A percentile compares a stretch with the other conserved stretches of the same genome.
Evolutionary conservation across 2,797 vertebrate genomes (phyloP).

Genomic region (Oreonectes daqikongensis): DNA sequence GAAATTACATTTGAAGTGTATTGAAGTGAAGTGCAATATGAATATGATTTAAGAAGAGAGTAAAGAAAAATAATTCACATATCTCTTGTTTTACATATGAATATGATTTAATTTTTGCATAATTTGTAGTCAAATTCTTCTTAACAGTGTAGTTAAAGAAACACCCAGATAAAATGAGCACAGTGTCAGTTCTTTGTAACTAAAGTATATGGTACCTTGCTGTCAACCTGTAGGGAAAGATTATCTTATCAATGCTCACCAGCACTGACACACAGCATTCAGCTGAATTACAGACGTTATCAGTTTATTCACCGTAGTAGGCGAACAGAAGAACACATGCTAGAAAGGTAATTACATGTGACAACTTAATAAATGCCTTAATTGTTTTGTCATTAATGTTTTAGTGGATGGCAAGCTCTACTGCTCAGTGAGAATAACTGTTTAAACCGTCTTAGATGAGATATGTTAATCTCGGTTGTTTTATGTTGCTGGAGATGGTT

Average conservation of each 20-base stretch:
- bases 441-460: constrained; percentile 15
- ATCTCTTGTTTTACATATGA: no score
- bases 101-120: no score
- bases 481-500: background rate
- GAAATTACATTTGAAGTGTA: no score
- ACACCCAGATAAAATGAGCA: background rate
- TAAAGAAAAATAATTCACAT: no score
- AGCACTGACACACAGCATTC: constrained; percentile 13
- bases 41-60: no score
- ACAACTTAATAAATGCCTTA: constrained; percentile 28
- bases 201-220: background rate
- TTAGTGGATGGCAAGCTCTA: background rate
- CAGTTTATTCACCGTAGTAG: background rate
- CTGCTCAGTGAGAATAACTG: background rate
- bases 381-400: constrained; percentile 36
- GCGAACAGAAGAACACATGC: background rate
- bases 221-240: constrained; percentile 2
- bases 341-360: constrained; percentile 18
- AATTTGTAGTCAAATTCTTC: no score
- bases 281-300: constrained; percentile 3
- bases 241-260: constrained; percentile 8
- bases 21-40: no score
- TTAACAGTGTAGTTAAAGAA: no score
- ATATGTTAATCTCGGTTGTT: constrained; percentile 6
- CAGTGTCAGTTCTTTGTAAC: background rate